phyloP scores from a whole-genome alignment of 2,113 vertebrate species.

The pig (Sus scrofa) region DNA sequence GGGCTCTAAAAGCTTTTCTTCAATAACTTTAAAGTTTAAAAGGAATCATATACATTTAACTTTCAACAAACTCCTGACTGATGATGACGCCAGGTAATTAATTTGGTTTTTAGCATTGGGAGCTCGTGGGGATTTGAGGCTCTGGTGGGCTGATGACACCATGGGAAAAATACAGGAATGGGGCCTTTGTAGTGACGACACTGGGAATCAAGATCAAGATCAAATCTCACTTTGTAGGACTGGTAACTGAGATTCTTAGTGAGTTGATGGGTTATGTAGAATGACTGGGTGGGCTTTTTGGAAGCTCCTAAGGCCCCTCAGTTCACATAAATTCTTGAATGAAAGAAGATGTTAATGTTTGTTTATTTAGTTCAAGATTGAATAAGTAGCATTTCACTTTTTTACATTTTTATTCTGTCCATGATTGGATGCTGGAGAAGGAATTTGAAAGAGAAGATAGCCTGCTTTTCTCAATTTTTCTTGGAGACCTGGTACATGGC shows the following conservation, averaged over 20 bases:
- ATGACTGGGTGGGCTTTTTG: background rate
- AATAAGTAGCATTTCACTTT: background rate
- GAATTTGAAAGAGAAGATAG: slow-evolving; percentile 8
- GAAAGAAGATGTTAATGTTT: slow-evolving; percentile 2
- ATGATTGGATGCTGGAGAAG: background rate
- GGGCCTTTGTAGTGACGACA: background rate
- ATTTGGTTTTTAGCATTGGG: background rate
- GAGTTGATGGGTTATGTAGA: background rate
- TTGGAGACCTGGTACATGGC: background rate
- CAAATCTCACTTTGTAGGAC: background rate
- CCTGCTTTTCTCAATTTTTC: background rate
- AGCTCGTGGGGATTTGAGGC: background rate
- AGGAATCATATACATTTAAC: background rate
- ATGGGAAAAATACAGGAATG: background rate
- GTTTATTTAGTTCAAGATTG: background rate
- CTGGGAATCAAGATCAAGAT: background rate
- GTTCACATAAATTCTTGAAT: background rate
- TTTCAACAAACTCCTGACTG: background rate
- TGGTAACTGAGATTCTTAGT: background rate
- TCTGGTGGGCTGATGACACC: background rate
- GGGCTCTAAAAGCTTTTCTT: background rate
- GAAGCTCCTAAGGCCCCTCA: background rate
- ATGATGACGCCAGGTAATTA: background rate
- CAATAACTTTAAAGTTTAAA: background rate
- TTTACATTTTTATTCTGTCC: background rate